A percentile compares a stretch with the other conserved stretches of the same genome.
Conservation (phyloP, 2,888 invertebrate species). For the Cynaeus angustus region DNA sequence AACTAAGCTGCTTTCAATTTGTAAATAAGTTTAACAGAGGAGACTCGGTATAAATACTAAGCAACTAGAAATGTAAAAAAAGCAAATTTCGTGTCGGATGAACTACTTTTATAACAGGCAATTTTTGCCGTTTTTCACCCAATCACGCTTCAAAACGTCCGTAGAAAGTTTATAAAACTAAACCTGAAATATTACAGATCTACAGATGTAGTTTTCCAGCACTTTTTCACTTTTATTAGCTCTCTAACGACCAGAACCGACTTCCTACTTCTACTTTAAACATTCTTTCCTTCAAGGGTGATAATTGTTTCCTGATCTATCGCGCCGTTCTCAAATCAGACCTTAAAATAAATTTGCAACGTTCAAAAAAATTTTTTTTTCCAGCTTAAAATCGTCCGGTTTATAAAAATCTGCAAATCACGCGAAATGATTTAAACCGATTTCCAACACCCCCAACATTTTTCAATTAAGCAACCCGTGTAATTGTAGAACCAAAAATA, state of each 20-base stretch:
- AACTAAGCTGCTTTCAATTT: slow-evolving; percentile 9
- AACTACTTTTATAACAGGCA: no score
- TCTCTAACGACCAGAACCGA: background rate
- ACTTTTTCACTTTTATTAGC: slow-evolving; percentile 1
- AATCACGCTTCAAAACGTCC: no score
- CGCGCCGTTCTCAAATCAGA: no score
- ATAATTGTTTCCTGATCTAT: background rate
- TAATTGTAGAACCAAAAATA: slow-evolving; percentile 18
- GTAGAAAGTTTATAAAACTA: no score
- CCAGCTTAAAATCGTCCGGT: background rate
- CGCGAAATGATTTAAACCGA: slow-evolving; percentile 1
- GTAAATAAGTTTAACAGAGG: background rate
- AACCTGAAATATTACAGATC: background rate
- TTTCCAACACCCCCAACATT: slow-evolving; percentile 6
- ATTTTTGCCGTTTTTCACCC: no score
- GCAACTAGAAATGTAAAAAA: no score
- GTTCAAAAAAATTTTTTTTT: background rate
- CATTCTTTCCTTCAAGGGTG: background rate
- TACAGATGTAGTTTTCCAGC: background rate
- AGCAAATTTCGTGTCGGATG: no score
- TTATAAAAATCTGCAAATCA: background rate
- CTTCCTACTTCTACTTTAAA: background rate
- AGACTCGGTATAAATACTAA: no score
- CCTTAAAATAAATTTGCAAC: no score
- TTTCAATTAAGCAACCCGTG: slow-evolving; percentile 12